Evolutionary conservation across 2,113 vertebrate species (phyloP).

Genomic region (Cryptotis parvus): DNA sequence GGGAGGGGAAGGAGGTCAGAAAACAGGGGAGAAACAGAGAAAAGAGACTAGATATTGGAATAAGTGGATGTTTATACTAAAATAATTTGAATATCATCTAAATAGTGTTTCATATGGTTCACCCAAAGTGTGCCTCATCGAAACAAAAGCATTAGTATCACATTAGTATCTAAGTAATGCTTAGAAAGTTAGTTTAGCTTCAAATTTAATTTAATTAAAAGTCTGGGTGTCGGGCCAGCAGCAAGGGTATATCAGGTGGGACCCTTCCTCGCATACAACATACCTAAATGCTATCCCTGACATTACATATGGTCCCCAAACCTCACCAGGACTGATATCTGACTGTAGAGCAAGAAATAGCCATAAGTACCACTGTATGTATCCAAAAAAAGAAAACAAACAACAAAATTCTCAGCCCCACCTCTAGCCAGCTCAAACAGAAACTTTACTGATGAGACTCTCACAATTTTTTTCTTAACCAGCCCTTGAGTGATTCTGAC

Average conservation of each 20-base stretch:
- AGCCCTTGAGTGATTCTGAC: not conserved
- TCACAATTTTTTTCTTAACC: not conserved
- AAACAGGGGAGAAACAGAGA: not conserved
- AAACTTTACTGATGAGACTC: not conserved
- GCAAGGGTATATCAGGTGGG: too few species aligned
- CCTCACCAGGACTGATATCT: too few species aligned
- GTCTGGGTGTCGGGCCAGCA: too few species aligned
- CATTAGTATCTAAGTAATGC: too few species aligned
- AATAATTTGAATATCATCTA: slow-evolving; percentile 6
- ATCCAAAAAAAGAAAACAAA: too few species aligned
- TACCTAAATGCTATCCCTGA: too few species aligned
- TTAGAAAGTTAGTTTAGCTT: too few species aligned
- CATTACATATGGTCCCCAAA: too few species aligned
- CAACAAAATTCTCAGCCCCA: not conserved
- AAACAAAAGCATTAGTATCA: not conserved
- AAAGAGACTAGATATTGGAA: not conserved
- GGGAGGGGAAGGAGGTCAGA: not conserved
- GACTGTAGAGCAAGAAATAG: too few species aligned
- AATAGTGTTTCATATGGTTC: too few species aligned
- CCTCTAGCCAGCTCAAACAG: not conserved
- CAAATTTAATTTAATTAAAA: too few species aligned
- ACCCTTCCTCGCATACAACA: not conserved
- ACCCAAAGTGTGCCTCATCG: not conserved
- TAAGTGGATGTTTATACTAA: not conserved
- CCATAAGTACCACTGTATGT: too few species aligned